Evolutionary conservation across 1,140 invertebrate species (phyloP).

Genomic region (Palaemon carinicauda): DNA sequence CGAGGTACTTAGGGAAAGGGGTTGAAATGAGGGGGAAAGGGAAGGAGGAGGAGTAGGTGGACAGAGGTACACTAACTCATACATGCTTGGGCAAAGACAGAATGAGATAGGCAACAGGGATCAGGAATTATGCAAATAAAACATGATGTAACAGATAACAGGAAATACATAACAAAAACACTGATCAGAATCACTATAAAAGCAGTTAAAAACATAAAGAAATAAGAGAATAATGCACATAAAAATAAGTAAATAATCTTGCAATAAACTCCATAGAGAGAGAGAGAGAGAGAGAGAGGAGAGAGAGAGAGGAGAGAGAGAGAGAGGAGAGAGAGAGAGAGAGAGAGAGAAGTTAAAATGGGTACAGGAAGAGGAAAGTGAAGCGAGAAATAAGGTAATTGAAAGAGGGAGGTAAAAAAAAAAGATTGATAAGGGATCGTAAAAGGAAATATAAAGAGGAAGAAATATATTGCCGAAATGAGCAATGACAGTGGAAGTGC

Average conservation of each 20-base stretch:
- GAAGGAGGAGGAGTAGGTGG: background rate
- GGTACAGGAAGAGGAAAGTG: background rate
- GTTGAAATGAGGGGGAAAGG: background rate
- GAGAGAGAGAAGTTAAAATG: too few relatives aligned
- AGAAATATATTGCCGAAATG: background rate
- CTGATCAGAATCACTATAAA: too few relatives aligned
- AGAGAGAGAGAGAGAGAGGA: background rate
- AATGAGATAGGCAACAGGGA: background rate
- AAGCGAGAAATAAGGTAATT: background rate
- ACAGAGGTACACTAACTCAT: background rate
- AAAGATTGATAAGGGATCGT: background rate
- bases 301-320: background rate
- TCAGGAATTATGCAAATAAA: too few relatives aligned
- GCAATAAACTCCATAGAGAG: background rate
- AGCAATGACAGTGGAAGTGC: background rate
- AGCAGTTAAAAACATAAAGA: too few relatives aligned
- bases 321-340: constrained; percentile 5
- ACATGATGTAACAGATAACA: too few relatives aligned
- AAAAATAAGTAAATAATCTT: too few relatives aligned
- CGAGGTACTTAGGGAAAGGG: background rate
- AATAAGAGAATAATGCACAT: too few relatives aligned
- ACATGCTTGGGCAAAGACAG: background rate
- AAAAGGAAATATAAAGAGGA: background rate
- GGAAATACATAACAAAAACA: too few relatives aligned
- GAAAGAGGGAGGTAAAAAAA: background rate